Percentiles rank a stretch among this genome's conserved stretches.
These are phyloP conservation scores for Poecilus cupreus DNA, from an alignment of 2,888 invertebrate genomes.

Conservation along the genomic window DNA sequence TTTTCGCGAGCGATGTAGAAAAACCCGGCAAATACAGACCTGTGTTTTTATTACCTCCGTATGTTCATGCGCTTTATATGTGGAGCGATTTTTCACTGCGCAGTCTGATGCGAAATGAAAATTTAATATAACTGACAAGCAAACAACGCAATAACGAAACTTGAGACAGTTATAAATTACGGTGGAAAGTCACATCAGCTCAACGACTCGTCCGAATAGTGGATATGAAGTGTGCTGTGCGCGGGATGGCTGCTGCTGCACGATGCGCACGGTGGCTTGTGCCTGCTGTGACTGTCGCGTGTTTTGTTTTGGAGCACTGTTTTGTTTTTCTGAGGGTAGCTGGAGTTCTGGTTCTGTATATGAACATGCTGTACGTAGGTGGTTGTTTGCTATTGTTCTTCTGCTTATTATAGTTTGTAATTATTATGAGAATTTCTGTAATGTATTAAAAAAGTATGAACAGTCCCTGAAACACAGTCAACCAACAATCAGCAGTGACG, in stretches of 20 bases:
- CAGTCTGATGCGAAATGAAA: conserved; percentile 49
- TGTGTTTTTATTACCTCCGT: conserved; percentile 1
- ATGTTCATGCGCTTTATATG: conserved; percentile 6
- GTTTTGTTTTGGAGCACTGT: conserved; percentile 16
- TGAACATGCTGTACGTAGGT: no score
- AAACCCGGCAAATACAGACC: background rate
- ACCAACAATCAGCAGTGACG: no score
- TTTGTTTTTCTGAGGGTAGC: no score
- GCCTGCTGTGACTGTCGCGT: background rate
- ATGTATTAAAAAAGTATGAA: no score
- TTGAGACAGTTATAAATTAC: conserved; percentile 54
- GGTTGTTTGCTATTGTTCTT: no score
- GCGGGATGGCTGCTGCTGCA: background rate
- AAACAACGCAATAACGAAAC: conserved; percentile 53
- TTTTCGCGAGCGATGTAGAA: background rate
- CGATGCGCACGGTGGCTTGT: background rate
- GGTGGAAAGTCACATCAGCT: conserved; percentile 41
- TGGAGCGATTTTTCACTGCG: conserved; percentile 40
- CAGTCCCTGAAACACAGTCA: no score
- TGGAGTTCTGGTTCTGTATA: no score
- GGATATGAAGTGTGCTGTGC: conserved; percentile 41
- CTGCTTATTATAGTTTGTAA: no score
- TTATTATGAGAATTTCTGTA: no score
- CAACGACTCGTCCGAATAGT: conserved; percentile 41
- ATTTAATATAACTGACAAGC: conserved; percentile 55